phyloP scores from a whole-genome alignment of 1,140 invertebrate genomes.

The Babylonia areolata region DNA sequence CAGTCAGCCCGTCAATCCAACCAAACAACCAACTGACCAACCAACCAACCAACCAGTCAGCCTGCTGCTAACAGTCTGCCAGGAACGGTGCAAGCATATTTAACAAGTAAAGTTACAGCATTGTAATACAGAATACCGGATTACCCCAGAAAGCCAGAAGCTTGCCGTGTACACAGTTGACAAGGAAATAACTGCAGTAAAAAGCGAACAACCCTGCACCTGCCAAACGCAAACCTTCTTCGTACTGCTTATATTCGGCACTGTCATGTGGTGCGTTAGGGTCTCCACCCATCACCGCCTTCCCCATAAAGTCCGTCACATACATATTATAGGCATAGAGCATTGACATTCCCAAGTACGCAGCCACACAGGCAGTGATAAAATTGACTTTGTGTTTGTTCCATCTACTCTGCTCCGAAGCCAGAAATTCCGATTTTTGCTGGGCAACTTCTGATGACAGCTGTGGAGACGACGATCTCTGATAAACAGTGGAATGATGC shows the following conservation, averaged over 20 bases:
- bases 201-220: neutral
- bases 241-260: neutral
- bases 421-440: too few relatives aligned
- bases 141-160: neutral
- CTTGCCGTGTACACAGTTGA: neutral
- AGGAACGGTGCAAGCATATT: too few relatives aligned
- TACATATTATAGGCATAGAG: constrained; percentile 7
- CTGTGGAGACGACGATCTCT: too few relatives aligned
- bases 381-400: neutral
- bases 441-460: too few relatives aligned
- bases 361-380: neutral
- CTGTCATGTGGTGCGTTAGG: neutral
- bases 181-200: neutral
- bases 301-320: constrained; percentile 16
- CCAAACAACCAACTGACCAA: too few relatives aligned
- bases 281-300: neutral
- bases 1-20: too few relatives aligned
- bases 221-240: neutral
- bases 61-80: too few relatives aligned
- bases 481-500: too few relatives aligned
- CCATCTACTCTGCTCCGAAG: too few relatives aligned
- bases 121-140: too few relatives aligned
- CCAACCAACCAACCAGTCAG: too few relatives aligned
- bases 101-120: too few relatives aligned
- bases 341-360: neutral